Evolutionary conservation across 2,888 invertebrate species (phyloP).

Genomic region (Epinotia brunnichana): DNA sequence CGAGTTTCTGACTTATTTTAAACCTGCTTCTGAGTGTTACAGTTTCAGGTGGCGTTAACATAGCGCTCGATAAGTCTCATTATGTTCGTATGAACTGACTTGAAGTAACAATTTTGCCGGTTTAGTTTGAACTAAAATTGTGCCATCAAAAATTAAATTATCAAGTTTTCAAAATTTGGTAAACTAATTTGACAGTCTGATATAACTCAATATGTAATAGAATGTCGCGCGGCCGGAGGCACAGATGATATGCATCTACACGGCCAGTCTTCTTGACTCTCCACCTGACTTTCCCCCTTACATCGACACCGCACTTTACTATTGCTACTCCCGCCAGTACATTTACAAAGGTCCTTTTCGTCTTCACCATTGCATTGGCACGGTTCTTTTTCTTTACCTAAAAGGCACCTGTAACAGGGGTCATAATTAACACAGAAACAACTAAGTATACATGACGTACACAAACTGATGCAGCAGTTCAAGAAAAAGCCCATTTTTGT

Average conservation of each 20-base stretch:
- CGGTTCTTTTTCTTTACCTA: neutral
- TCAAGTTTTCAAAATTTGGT: neutral
- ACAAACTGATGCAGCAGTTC: neutral
- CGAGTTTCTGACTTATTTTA: no score
- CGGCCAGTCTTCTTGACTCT: neutral
- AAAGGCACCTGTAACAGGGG: neutral
- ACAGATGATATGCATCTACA: neutral
- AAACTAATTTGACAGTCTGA: no score
- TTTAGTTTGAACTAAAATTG: neutral
- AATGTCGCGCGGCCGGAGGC: neutral
- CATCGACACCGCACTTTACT: neutral
- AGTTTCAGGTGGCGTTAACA: no score
- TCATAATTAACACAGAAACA: slow-evolving; percentile 4
- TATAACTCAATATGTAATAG: neutral
- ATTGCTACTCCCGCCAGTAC: neutral
- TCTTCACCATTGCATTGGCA: no score
- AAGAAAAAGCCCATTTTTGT: slow-evolving; percentile 7
- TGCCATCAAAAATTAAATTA: neutral
- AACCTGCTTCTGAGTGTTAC: no score
- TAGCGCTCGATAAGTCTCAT: no score
- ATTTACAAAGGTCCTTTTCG: neutral
- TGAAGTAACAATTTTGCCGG: no score
- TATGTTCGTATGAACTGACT: no score
- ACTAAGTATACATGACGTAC: neutral
- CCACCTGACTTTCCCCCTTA: neutral